These are phyloP conservation scores for Sitta carolinensis DNA, from an alignment of 2,797 vertebrate genomes.

Conservation along the genomic window DNA sequence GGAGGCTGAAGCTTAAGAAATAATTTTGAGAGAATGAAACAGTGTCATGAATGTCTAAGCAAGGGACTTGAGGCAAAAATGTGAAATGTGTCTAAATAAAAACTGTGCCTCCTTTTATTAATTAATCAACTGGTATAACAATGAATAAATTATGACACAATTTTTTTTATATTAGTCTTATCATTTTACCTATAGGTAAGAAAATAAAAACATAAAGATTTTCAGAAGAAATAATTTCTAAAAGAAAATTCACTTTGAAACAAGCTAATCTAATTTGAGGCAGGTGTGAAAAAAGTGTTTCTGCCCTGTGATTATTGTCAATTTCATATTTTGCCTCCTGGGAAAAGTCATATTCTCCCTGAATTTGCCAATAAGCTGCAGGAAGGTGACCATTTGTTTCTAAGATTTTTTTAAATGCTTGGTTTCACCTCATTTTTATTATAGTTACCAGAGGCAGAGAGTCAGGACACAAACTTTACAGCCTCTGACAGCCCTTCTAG, in stretches of 20 bases:
- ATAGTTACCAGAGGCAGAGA: neutral
- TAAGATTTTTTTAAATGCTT: neutral
- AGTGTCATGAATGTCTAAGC: neutral
- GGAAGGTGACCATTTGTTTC: neutral
- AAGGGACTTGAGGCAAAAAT: neutral
- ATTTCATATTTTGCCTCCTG: neutral
- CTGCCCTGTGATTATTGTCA: neutral
- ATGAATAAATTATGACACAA: neutral
- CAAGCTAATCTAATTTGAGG: neutral
- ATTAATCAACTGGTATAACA: neutral
- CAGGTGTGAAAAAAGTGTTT: neutral
- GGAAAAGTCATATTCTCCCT: neutral
- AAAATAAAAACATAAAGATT: neutral
- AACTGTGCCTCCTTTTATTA: neutral
- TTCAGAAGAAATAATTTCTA: neutral
- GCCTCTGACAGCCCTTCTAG: neutral
- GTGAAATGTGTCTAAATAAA: neutral
- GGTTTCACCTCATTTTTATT: neutral
- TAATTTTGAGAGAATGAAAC: neutral
- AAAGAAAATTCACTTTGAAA: neutral
- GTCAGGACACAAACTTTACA: neutral
- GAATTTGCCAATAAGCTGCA: neutral
- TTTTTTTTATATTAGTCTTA: neutral
- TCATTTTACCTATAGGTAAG: neutral
- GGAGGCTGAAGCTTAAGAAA: neutral